Base-by-base conservation (phyloP, 1,140 invertebrate species). In the Portunus trituberculatus region DNA sequence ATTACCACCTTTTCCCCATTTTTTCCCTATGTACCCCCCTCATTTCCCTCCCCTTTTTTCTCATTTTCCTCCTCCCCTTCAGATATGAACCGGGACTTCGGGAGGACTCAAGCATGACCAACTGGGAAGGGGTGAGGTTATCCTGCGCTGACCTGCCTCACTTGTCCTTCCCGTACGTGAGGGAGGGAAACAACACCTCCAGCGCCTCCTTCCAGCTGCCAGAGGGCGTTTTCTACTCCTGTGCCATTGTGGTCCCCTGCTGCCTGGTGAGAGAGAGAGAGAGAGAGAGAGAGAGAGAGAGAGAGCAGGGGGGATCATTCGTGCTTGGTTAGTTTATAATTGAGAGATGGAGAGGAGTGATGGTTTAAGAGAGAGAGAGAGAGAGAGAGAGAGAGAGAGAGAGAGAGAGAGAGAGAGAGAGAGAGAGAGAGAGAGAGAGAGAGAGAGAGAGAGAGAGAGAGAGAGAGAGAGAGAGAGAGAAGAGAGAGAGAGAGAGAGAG, bases 171-270 rank as follows among this genome's bases (percentile, higher is more conserved):
- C 91, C 91, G 16, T 82, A 46, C 48, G n/a, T 87, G 20, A 28
- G 8, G 8, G n/a, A n/a, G 4, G 28, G 59, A n/a, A 48, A 89
- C 45, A 4, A 89, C 59, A 83, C 87, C 8, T 6, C n/a, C 31
- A 83, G 52, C 14, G 6, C 48, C 39, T 12, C 91, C 4, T 95
- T 95, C 94, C 0, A 46, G 20, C 84, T 95, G 29, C 83, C 94
- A 0, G 94, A 95, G 46, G 89, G 82, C 0, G 84, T 95, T 20
- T 95, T 95, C 94, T 95, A 92, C n/a, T 84, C 91, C 12, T 95
- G 94, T 82, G 83, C 83, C 31, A 95, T 95, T 59, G 94, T 95
- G n/a, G 94, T 95, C 25, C 94, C 94, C n/a, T 92, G 52, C 39
- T 87, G 82, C 52, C 29, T 95, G 94, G 94, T 95, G 48, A 76